Conservation (phyloP, 2,888 invertebrate genomes). For the Luffia ferchaultella region DNA sequence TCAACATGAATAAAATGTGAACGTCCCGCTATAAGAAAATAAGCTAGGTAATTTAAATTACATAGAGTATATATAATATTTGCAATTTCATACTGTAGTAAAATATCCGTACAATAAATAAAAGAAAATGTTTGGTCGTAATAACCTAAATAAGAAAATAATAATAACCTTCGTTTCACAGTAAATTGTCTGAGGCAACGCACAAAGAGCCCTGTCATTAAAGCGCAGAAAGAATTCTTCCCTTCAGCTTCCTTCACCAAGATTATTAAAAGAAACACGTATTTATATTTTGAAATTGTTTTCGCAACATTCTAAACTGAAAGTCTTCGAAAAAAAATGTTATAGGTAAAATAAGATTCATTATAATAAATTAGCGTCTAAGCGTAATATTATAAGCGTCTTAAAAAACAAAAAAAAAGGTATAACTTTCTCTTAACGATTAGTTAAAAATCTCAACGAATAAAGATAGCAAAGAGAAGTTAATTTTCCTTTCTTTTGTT, state of each 20-base stretch:
- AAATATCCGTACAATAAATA: too few species aligned
- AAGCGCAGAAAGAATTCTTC: not conserved
- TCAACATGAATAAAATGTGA: too few species aligned
- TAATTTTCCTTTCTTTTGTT: not conserved
- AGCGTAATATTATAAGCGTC: too few species aligned
- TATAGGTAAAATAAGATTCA: too few species aligned
- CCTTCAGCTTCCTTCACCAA: not conserved
- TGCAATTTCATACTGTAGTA: too few species aligned
- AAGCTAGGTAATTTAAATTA: too few species aligned
- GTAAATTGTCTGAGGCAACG: not conserved
- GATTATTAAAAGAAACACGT: not conserved
- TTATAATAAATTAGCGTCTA: too few species aligned
- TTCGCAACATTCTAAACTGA: not conserved
- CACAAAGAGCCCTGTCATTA: not conserved
- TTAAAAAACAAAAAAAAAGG: too few species aligned
- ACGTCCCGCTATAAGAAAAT: too few species aligned
- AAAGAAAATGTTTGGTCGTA: too few species aligned
- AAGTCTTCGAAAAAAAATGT: not conserved
- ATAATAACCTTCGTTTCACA: not conserved
- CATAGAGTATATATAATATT: too few species aligned
- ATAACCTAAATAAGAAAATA: not conserved
- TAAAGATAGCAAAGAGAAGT: not conserved
- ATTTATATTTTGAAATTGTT: not conserved
- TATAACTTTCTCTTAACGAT: too few species aligned
- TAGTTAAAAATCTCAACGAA: not conserved